Evolutionary conservation across 2,113 vertebrate species (phyloP).

Genomic region (Pseudonaja textilis): DNA sequence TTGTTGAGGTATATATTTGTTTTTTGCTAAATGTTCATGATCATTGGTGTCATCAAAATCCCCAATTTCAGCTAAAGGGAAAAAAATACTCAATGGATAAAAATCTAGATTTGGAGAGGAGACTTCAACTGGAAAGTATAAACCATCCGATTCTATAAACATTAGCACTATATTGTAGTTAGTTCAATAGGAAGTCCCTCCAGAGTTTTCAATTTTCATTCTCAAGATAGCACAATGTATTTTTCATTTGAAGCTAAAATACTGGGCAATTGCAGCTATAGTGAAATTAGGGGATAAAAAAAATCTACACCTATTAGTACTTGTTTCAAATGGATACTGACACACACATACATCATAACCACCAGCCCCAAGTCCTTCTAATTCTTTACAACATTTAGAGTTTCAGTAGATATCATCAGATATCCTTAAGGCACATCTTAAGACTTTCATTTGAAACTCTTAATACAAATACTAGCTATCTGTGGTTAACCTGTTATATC

Average conservation of each 20-base stretch:
- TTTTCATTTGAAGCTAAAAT: neutral
- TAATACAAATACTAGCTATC: neutral
- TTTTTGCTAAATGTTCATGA: constrained; percentile 92
- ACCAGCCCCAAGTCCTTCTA: neutral
- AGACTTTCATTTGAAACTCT: neutral
- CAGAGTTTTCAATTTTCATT: neutral
- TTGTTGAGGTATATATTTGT: constrained; percentile 95
- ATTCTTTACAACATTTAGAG: neutral
- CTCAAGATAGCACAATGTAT: neutral
- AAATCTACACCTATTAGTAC: neutral
- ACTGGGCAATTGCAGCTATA: neutral
- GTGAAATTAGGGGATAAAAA: neutral
- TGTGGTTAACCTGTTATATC: neutral
- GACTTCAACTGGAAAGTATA: neutral
- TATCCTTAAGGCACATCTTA: neutral
- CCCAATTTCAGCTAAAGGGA: constrained; percentile 88
- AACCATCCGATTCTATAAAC: neutral
- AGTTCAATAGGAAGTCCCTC: neutral
- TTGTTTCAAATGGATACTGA: neutral
- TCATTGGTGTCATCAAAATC: constrained; percentile 94
- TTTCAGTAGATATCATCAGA: neutral
- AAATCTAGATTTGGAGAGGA: neutral
- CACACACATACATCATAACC: neutral
- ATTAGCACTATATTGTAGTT: neutral
- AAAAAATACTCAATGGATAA: neutral